Conservation (phyloP, 2,888 invertebrate genomes). For the Dione vanillae region DNA sequence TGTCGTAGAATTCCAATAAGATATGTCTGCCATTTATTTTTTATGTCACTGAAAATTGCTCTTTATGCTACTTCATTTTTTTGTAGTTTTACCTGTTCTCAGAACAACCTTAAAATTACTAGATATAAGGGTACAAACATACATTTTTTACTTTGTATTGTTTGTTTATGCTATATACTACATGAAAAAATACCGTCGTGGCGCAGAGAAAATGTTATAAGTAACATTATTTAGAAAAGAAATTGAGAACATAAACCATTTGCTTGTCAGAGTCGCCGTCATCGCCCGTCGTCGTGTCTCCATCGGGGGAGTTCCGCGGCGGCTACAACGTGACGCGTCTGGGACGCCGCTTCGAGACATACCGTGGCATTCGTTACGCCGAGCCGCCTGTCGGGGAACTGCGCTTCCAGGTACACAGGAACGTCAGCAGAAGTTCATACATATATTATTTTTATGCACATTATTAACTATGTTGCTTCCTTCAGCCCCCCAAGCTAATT, state of each 20-base stretch:
- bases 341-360: constrained; percentile 68
- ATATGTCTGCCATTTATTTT: too few relatives aligned
- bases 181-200: too few relatives aligned
- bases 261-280: neutral
- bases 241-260: neutral
- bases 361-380: constrained; percentile 73
- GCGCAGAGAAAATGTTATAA: too few relatives aligned
- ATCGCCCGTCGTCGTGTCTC: constrained; percentile 51
- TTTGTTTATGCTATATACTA: too few relatives aligned
- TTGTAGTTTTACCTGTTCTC: too few relatives aligned
- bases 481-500: constrained; percentile 78
- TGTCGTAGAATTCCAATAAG: too few relatives aligned
- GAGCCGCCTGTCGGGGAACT: constrained; percentile 65
- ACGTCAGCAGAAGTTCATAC: neutral
- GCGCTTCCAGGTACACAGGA: constrained; percentile 65
- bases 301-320: constrained; percentile 68
- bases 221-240: too few relatives aligned
- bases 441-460: neutral
- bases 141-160: too few relatives aligned
- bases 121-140: too few relatives aligned
- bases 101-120: too few relatives aligned
- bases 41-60: too few relatives aligned
- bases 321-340: constrained; percentile 64
- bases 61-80: too few relatives aligned
- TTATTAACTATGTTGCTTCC: neutral